Conservation (phyloP, 2,888 invertebrate genomes). For the Germaria angustata region DNA sequence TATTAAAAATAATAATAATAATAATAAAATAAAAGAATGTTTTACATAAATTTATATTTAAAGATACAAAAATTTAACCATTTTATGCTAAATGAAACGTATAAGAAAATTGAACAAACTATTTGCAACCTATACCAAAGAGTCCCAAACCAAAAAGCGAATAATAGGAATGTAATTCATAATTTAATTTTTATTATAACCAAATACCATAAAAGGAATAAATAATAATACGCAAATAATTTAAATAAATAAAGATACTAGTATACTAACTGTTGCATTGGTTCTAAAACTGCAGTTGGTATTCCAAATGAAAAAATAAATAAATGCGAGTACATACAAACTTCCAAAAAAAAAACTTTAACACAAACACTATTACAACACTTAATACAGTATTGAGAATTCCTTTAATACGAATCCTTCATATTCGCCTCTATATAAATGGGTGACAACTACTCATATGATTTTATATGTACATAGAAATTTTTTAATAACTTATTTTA, state of each 20-base stretch:
- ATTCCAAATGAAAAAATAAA: too few species aligned
- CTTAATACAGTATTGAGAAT: too few species aligned
- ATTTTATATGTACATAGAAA: too few species aligned
- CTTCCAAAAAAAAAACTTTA: too few species aligned
- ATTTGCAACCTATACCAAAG: conserved; percentile 68
- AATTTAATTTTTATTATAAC: conserved; percentile 17
- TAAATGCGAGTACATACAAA: too few species aligned
- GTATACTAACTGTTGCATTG: neutral
- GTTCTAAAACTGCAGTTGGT: too few species aligned
- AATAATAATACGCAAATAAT: neutral
- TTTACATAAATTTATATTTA: conserved; percentile 57
- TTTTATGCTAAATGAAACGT: conserved; percentile 56
- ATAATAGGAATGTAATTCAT: conserved; percentile 10
- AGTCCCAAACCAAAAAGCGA: conserved; percentile 37
- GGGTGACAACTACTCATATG: too few species aligned
- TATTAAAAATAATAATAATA: conserved; percentile 47
- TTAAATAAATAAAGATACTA: too few species aligned
- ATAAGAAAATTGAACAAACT: conserved; percentile 51
- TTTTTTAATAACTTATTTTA: too few species aligned
- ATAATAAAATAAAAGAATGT: conserved; percentile 36
- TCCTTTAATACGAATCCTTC: too few species aligned
- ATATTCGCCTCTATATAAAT: too few species aligned
- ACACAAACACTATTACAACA: too few species aligned
- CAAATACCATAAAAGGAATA: neutral
- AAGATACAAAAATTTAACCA: conserved; percentile 39